Percentiles rank a stretch among this genome's conserved stretches.
Conservation (phyloP, 1,140 invertebrate genomes). For the Meloidogyne chitwoodi region DNA sequence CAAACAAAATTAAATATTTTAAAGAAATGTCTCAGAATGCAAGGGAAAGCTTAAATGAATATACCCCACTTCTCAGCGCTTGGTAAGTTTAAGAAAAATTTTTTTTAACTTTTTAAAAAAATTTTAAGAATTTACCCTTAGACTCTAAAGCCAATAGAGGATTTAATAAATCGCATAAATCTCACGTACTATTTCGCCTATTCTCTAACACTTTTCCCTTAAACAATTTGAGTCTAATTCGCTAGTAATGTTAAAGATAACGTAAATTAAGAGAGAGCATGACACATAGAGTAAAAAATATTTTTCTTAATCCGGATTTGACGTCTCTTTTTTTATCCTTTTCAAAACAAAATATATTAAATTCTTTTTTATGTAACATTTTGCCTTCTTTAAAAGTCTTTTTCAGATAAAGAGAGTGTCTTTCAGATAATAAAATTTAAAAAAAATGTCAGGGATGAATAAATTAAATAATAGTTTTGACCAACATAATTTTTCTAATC, state of each 20-base stretch:
- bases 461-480: background rate
- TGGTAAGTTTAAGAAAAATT: background rate
- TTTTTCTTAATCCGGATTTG: background rate
- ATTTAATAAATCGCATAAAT: too few species aligned
- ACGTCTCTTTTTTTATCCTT: background rate
- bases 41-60: conserved; percentile 46
- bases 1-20: background rate
- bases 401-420: background rate
- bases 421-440: background rate
- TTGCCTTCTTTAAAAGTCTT: background rate
- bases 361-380: background rate
- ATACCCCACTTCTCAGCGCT: background rate
- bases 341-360: background rate
- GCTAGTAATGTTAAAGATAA: background rate
- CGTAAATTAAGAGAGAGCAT: background rate
- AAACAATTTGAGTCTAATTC: background rate
- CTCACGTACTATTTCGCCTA: too few species aligned
- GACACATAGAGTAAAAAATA: background rate
- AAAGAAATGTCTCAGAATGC: conserved; percentile 9
- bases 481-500: conserved; percentile 7
- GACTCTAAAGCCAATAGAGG: too few species aligned
- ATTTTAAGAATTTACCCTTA: background rate
- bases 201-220: too few species aligned
- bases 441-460: background rate
- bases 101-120: background rate